Base-by-base conservation (phyloP, 2,797 vertebrate genomes). In the Moxostoma hubbsi region DNA sequence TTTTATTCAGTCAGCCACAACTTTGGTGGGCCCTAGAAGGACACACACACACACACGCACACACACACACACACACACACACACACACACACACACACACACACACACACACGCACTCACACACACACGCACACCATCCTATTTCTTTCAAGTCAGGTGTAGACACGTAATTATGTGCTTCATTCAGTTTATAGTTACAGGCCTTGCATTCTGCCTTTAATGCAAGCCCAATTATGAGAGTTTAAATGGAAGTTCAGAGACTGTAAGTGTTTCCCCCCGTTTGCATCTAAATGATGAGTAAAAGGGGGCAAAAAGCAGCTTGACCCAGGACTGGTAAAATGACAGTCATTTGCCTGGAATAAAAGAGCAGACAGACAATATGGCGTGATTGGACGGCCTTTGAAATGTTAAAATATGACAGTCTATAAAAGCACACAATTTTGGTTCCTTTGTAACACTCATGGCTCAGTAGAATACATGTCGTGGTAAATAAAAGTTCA, bases 21-120 rank as follows among this genome's bases (percentile, higher is more conserved):
- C 90, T 85, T 91, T 88, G 91, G 90, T 92, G 91, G 91, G 90
- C 91, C 89, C 63, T 63, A 68, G 74, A 89, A 87, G 83, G 24
- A 50, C 54, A 77, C 6, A 16, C 75, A 24, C 1, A 5, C 68
- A 68, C 24, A 15, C 73, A 63, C 36, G 55, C 68, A 50, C 65
- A 57, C 61, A 55, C 2, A 24, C 82, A 66, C 62, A 46, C 61
- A 15, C 59, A 63, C 18, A 50, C 53, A 77, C 6, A 16, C 75
- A 24, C 1, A 5, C 68, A 68, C 24, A 15, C 73, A 63, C 36
- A 62, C 68, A 50, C 65, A 57, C 61, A 55, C 2, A 18, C 18
- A 18, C 18, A 18, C 18, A 18, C 18, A 18, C 18, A 18, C 18
- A 18, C 18, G 1, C 18, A 18, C 18, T 1, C 55, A 8, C 58